Base-by-base conservation (phyloP, 2,888 invertebrate genomes). In the Stictocephala bisonia region DNA sequence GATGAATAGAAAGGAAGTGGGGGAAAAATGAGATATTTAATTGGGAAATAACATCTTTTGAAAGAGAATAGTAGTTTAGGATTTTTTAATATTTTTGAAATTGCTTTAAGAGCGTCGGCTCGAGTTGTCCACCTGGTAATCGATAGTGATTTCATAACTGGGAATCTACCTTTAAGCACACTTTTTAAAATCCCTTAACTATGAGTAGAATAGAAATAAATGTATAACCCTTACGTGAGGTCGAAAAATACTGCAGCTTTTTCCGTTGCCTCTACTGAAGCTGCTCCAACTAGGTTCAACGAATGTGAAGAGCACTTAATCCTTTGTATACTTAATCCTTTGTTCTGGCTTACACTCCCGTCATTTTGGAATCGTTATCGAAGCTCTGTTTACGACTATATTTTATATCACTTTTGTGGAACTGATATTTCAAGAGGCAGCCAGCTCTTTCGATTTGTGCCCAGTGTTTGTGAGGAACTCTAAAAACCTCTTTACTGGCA, bases 261-360 rank as follows among this genome's bases (percentile, higher is more conserved):
- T 40, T 60, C 60, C 41, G 41, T 40, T 60, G 60, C 41, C 41
- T 60, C 60, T 60, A 41, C 60, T 60, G 60, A 60, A 40, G 60
- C 60, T 60, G 40, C 60, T 60, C 60, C 40, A 40, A 60, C 41
- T 18, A 60, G 40, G 40, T 60, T 40, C 18, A 60, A 40, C 13
- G 60, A 40, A 41, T 60, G 60, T 22, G 60, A 60, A 26, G 41
- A 60, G 60, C 60, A 60, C 4, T 35, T 35, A 60, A 60, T 35
- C 20, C 40, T 41, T 40, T 40, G 41, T 40, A 24, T 22, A 60
- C 60, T 22, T 40, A 22, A 13, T 60, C n/a, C 41, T 60, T 60
- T 60, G 40, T 60, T 60, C 60, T 60, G 29, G 60, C 60, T 60
- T 60, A 60, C 60, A 60, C 41, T 60, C 60, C 60, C 24, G 60